Base-by-base conservation (phyloP, 53 echinoderm and acorn worm genomes). In the Echinometra lucunter region DNA sequence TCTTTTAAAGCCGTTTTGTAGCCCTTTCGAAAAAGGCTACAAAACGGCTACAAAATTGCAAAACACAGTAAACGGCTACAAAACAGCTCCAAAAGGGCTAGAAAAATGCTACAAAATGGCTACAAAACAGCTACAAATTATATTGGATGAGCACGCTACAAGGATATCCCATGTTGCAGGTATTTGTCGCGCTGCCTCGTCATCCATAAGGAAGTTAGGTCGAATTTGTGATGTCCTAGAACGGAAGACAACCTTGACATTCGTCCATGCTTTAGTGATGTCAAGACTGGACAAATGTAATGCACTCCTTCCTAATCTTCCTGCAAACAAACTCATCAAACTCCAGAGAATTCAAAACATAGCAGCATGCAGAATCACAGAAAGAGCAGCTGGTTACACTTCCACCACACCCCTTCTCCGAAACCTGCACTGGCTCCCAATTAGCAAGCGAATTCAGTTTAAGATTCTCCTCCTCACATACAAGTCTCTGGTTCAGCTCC, bases 271-370 rank as follows among this genome's bases (percentile, higher is more conserved):
- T n/a, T n/a, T n/a, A n/a, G n/a, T n/a, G n/a, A n/a, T n/a, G n/a
- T n/a, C n/a, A n/a, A n/a, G n/a, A n/a, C n/a, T n/a, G n/a, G n/a
- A n/a, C n/a, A n/a, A n/a, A n/a, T n/a, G n/a, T n/a, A n/a, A n/a
- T n/a, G n/a, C n/a, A n/a, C n/a, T n/a, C n/a, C n/a, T n/a, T n/a
- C n/a, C n/a, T n/a, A n/a, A n/a, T n/a, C n/a, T n/a, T n/a, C n/a
- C n/a, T n/a, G n/a, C n/a, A n/a, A n/a, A n/a, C n/a, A n/a, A n/a
- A n/a, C n/a, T n/a, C n/a, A n/a, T n/a, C n/a, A n/a, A n/a, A n/a
- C 94, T 94, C 34, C 94, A 94, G 45, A 88, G 88, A 66, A 88
- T 94, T 30, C 89, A 94, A 57, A 88, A 94, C 88, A 83, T 60
- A 82, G 88, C 94, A 60, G 66, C 94, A n/a, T n/a, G n/a, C 35